Base-by-base conservation (phyloP, 1,140 invertebrate genomes). In the Nasonia giraulti region DNA sequence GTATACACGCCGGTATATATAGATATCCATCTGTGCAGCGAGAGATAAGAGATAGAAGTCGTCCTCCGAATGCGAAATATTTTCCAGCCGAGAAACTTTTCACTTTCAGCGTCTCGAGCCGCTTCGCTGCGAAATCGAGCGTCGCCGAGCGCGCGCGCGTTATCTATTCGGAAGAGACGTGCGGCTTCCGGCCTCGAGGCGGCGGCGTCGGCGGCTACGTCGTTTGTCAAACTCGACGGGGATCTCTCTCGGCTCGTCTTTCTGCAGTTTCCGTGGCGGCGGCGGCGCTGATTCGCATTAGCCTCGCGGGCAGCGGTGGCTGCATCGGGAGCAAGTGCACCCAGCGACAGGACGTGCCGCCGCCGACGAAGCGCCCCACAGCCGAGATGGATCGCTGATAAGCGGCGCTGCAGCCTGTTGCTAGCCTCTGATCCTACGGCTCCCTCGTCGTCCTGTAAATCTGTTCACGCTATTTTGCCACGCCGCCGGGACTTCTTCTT, bases 181-280 rank as follows among this genome's bases (percentile, higher is more conserved):
- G 40, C 40, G 20, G 55, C 68, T 37, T 75, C 73, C 37, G 69
- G 69, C 23, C 27, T 27, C 23, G 76, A 23, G 27, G 76, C 40
- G 44, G 50, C 33, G 33, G 33, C 33, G 33, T 37, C 33, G 33
- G 33, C 73, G 73, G 27, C 37, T 79, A 77, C 83, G 86, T 88
- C 88, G 88, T 89, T 89, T 89, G 88, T 89, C 89, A 89, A 77
- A 68, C 82, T 31, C 50, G 50, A 47, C 50, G 20, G 33, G 44
- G 71, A 68, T 55, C n/a, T n/a, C 17, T n/a, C 50, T 33, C 20
- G 71, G 33, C 71, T 31, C 73, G 68, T 68, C 20, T 44, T 37
- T 27, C 17, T 62, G 17, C 62, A 23, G 87, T 82, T 55, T 78
- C 86, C n/a, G 20, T 78, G 74, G 27, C 50, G 88, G 82, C 55